Evolutionary conservation across 92 coral and sea anemone species (phyloP), one percentile per base, ranked within the genome.

Genomic region (Muricea muricata): DNA sequence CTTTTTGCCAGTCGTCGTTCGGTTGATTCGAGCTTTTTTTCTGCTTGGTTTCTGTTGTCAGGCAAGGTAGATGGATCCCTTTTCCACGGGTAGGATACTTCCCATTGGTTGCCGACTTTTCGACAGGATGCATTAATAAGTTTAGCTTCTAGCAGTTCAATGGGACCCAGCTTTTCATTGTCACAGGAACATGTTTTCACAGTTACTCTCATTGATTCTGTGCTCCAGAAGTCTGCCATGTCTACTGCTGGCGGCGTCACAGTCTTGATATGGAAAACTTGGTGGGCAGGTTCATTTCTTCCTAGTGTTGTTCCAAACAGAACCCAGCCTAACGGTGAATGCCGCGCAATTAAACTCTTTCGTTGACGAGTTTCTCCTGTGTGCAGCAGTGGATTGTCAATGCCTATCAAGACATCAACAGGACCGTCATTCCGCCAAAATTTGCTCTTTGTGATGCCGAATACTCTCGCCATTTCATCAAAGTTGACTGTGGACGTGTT

Each of bases 61-160:
- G 87, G n/a, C n/a, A n/a, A n/a, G 87, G 17, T 76, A 37, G 25
- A 81, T n/a, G n/a, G n/a, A n/a, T n/a, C n/a, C n/a, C n/a, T n/a
- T n/a, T n/a, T 70, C 87, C 86, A 79, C 1, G 91, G 88, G 88
- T 88, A 88, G 12, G 87, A 85, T 20, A 89, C 65, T 70, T 69
- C 56, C 93, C 90, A 90, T 39, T 90, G 93, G 28, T 79, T 74
- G 26, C 87, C 87, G 20, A 71, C 52, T 73, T 79, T 89, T 79
- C 65, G 33, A 55, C 87, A 92, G 10, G 91, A 83, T 57, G 89
- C 71, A 37, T 84, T 80, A 18, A 91, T 91, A 45, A 91, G 42
- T 65, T 60, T 70, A 8, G 85, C 89, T 75, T 90, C 88, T 35
- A 73, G 71, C 37, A 78, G 69, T 56, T 89, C 92, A 20, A 67